phyloP scores from a whole-genome alignment of 2,888 invertebrate species.

The Alviniconcha strummeri region DNA sequence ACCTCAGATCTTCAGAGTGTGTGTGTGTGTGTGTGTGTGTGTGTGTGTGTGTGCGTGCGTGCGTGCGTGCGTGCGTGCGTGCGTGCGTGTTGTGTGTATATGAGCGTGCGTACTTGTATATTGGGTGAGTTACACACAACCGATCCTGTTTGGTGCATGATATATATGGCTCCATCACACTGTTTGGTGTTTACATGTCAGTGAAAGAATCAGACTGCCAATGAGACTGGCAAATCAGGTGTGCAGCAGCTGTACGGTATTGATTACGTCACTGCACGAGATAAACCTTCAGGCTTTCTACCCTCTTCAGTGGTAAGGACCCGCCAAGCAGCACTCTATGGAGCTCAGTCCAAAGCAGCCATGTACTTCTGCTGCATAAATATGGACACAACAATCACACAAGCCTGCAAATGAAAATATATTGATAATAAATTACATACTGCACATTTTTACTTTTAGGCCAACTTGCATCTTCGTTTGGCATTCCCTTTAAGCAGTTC shows the following conservation, averaged over 20 bases:
- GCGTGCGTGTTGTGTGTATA: background rate
- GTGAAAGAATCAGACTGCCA: background rate
- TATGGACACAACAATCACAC: background rate
- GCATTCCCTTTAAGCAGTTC: background rate
- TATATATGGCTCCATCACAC: background rate
- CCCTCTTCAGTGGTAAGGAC: background rate
- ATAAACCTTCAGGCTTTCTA: background rate
- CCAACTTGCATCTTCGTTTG: too few relatives aligned
- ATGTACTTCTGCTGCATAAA: background rate
- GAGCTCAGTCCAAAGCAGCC: background rate
- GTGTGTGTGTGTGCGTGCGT: background rate
- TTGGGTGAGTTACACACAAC: too few relatives aligned
- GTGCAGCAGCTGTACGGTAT: background rate
- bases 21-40: too few relatives aligned
- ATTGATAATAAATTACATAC: background rate
- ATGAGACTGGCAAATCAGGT: background rate
- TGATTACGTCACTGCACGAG: background rate
- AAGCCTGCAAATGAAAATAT: background rate
- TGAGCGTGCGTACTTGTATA: too few relatives aligned
- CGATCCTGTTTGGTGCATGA: background rate
- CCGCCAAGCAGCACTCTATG: background rate
- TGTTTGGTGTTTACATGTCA: background rate
- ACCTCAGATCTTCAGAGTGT: too few relatives aligned
- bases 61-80: background rate
- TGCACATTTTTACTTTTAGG: background rate